Percentiles rank a stretch among this genome's conserved stretches.
Evolutionary conservation across 1,140 invertebrate species (phyloP).

Genomic region (Euura saliciscinereae): DNA sequence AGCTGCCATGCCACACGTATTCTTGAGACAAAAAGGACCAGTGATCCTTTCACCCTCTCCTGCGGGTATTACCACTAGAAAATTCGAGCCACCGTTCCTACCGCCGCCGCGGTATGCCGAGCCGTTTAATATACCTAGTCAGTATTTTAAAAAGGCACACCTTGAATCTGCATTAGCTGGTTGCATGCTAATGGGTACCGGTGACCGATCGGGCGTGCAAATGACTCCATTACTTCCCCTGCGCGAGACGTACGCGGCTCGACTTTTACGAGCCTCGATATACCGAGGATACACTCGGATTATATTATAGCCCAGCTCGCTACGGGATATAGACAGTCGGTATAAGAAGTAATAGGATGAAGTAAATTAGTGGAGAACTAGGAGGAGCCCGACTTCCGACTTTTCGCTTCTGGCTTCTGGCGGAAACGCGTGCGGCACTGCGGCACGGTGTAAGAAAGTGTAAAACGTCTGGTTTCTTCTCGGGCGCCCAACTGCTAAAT

Average conservation of each 20-base stretch:
- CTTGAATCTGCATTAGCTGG: conserved; percentile 32
- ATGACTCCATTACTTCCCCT: conserved; percentile 45
- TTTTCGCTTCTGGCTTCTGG: background rate
- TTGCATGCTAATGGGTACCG: conserved; percentile 35
- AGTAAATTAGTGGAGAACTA: background rate
- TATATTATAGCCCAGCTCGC: background rate
- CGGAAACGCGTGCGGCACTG: conserved; percentile 8
- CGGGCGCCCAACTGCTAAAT: conserved; percentile 35
- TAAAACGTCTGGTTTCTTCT: background rate
- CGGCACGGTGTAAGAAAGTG: background rate
- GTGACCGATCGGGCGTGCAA: conserved; percentile 43
- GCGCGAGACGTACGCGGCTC: too few relatives aligned
- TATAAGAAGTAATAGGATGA: background rate
- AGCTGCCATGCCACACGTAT: too few relatives aligned
- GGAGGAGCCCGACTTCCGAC: background rate
- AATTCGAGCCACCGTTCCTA: too few relatives aligned
- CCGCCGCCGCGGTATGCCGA: background rate
- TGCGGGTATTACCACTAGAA: too few relatives aligned
- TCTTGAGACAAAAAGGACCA: too few relatives aligned
- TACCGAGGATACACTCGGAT: too few relatives aligned
- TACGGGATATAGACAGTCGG: background rate
- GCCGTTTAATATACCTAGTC: background rate
- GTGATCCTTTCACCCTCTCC: too few relatives aligned
- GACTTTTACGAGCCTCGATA: too few relatives aligned
- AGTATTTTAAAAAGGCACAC: conserved; percentile 33